Conservation (phyloP, 2,888 invertebrate genomes). For the Choreutis nemorana region DNA sequence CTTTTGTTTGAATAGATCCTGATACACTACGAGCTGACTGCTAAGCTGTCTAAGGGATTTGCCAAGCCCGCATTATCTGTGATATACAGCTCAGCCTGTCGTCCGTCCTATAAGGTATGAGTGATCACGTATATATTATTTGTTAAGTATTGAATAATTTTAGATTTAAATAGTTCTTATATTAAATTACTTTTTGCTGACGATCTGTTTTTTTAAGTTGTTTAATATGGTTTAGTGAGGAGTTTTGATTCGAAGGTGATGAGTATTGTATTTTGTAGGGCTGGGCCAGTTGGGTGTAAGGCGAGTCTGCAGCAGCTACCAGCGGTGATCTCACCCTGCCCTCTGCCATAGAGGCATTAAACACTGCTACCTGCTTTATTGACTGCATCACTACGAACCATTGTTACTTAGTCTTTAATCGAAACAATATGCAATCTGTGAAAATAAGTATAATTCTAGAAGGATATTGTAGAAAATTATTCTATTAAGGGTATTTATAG, state of each 20-base stretch:
- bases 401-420: conserved; percentile 69
- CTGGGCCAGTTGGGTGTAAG: conserved; percentile 74
- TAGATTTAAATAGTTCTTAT: not conserved
- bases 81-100: conserved; percentile 68
- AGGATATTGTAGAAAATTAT: conserved; percentile 67
- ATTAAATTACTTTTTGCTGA: not conserved
- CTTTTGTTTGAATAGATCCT: too few species aligned
- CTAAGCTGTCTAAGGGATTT: conserved; percentile 61
- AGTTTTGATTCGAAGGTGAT: not conserved
- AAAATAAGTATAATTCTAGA: conserved; percentile 67
- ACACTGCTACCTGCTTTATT: conserved; percentile 71
- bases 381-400: conserved; percentile 67
- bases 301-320: conserved; percentile 64
- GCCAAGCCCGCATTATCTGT: conserved; percentile 67
- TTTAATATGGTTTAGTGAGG: not conserved
- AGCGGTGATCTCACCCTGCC: conserved; percentile 64
- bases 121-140: too few species aligned
- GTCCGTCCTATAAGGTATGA: conserved; percentile 66
- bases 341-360: conserved; percentile 59
- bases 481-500: conserved; percentile 62
- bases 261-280: conserved; percentile 43
- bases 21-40: conserved; percentile 58
- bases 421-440: conserved; percentile 76
- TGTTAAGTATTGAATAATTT: too few species aligned
- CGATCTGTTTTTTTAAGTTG: not conserved